phyloP scores from a whole-genome alignment of 2,797 vertebrate genomes.

The Borostomias antarcticus region DNA sequence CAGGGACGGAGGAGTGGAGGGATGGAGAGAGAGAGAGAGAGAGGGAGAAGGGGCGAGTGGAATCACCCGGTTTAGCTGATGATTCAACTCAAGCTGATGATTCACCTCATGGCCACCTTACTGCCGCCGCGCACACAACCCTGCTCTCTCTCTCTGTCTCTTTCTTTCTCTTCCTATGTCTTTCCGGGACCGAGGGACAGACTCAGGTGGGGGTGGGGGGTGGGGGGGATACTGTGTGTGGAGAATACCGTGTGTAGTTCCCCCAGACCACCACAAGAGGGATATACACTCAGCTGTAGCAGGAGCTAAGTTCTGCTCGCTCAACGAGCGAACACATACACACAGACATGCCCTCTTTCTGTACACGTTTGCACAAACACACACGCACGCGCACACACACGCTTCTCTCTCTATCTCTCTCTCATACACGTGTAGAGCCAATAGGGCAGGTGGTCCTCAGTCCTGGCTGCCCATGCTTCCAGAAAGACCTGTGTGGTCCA shows the following conservation, averaged over 20 bases:
- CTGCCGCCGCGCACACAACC: constrained; percentile 20
- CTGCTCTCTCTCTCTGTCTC: neutral
- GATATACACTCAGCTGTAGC: constrained; percentile 10
- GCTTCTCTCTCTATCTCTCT: neutral
- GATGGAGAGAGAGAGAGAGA: neutral
- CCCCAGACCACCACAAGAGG: constrained; percentile 18
- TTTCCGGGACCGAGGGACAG: neutral
- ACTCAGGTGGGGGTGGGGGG: constrained; percentile 25
- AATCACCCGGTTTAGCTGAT: constrained; percentile 33
- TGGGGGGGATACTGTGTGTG: neutral
- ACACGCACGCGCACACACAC: neutral
- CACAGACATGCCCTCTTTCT: neutral
- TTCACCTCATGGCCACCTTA: constrained; percentile 45
- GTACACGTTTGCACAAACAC: too few species aligned
- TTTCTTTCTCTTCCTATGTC: neutral
- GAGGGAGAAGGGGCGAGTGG: neutral
- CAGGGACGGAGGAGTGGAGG: neutral
- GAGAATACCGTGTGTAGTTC: constrained; percentile 8
- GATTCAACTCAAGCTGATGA: constrained; percentile 48
- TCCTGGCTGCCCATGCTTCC: neutral
- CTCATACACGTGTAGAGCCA: too few species aligned
- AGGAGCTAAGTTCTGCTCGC: neutral
- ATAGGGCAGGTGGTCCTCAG: too few species aligned
- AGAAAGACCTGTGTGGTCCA: neutral
- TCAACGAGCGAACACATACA: constrained; percentile 20